Percentiles rank a stretch among this genome's conserved stretches.
Evolutionary conservation across 2,888 invertebrate species (phyloP).

Genomic region (Linnaemya vulpina): DNA sequence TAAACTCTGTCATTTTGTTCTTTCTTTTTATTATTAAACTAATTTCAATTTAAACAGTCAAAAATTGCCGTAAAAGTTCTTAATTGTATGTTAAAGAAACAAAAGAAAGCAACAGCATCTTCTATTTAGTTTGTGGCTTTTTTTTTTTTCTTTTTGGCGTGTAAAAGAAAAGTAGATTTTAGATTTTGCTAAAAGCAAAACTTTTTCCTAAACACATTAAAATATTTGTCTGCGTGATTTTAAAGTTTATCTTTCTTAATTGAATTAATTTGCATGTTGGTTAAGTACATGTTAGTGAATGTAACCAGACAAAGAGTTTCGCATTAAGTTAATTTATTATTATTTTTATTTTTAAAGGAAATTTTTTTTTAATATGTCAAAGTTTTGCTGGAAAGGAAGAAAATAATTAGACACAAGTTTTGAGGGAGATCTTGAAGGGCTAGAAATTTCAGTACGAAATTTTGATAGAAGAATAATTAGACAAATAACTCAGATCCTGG

Average conservation of each 20-base stretch:
- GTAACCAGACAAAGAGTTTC: neutral
- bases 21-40: slow-evolving; percentile 48
- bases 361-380: no score
- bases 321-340: neutral
- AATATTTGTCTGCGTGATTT: slow-evolving; percentile 53
- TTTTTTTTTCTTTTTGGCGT: no score
- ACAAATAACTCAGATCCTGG: no score
- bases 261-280: slow-evolving; percentile 68
- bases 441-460: no score
- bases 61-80: slow-evolving; percentile 43
- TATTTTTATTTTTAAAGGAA: no score
- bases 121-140: slow-evolving; percentile 55
- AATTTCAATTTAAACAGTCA: slow-evolving; percentile 64
- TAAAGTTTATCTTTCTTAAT: slow-evolving; percentile 68
- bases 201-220: slow-evolving; percentile 45
- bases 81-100: slow-evolving; percentile 3
- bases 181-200: slow-evolving; percentile 37
- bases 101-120: neutral
- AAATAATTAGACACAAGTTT: neutral
- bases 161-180: neutral
- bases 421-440: neutral
- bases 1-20: slow-evolving; percentile 28
- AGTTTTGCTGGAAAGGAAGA: neutral
- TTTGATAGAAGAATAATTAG: no score
- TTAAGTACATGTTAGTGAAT: slow-evolving; percentile 11